These are phyloP conservation scores for Hyperopisus bebe DNA, from an alignment of 2,113 vertebrate genomes.

Conservation along the genomic window DNA sequence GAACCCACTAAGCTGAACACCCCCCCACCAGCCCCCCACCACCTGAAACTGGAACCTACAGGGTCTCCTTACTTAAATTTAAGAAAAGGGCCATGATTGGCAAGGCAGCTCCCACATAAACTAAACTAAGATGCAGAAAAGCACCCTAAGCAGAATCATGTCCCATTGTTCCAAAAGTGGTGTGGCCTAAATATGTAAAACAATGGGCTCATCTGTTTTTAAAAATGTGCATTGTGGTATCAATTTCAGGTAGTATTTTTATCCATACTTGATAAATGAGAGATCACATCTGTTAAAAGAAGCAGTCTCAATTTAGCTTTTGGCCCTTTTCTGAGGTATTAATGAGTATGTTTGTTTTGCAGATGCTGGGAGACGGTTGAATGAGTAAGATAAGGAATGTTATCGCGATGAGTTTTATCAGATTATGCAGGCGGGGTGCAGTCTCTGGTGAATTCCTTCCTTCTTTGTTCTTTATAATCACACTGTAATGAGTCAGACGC, in stretches of 20 bases:
- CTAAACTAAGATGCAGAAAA: not conserved
- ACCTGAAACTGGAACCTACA: not conserved
- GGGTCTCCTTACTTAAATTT: not conserved
- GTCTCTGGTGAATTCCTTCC: conserved; percentile 54
- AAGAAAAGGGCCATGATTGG: not conserved
- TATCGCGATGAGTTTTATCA: conserved; percentile 37
- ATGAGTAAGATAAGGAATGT: conserved; percentile 32
- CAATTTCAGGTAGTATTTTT: not conserved
- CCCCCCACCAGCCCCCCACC: not conserved
- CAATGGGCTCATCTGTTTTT: not conserved
- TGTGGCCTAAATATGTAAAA: not conserved
- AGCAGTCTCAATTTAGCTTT: not conserved
- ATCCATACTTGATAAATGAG: not conserved
- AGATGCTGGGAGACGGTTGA: not conserved
- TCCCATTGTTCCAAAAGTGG: not conserved
- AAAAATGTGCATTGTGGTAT: not conserved
- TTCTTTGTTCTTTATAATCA: conserved; percentile 33
- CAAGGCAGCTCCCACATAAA: not conserved
- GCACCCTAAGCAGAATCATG: not conserved
- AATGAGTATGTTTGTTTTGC: not conserved
- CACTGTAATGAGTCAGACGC: conserved; percentile 2
- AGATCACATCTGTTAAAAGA: not conserved
- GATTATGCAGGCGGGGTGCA: conserved; percentile 49
- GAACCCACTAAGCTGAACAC: not conserved
- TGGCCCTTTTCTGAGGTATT: not conserved